Percentiles rank a stretch among this genome's conserved stretches.
phyloP scores from a whole-genome alignment of 92 coral and sea anemone genomes.

The Epizoanthus illoricatus region DNA sequence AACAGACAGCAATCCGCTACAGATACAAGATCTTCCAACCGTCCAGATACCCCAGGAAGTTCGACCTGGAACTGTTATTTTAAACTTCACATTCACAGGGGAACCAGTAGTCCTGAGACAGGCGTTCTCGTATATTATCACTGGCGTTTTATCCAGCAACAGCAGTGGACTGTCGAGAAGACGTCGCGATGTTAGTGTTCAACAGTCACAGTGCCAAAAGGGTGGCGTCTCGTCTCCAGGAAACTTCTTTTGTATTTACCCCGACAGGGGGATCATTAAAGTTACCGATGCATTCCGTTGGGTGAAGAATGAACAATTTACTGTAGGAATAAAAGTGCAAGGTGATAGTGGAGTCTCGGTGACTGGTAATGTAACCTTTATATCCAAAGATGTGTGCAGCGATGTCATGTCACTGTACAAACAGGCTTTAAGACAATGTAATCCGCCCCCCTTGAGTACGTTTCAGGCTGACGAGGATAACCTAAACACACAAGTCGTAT shows the following conservation, averaged over 20 bases:
- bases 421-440: neutral
- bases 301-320: slow-evolving; percentile 11
- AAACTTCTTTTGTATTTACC: slow-evolving; percentile 9
- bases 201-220: neutral
- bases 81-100: slow-evolving; percentile 16
- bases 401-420: slow-evolving; percentile 13
- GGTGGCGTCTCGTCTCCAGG: slow-evolving; percentile 2
- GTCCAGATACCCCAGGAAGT: slow-evolving; percentile 32
- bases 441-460: neutral
- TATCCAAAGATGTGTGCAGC: slow-evolving; percentile 27
- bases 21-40: neutral
- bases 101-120: neutral
- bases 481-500: neutral
- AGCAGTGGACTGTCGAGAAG: neutral
- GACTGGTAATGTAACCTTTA: neutral
- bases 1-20: slow-evolving; percentile 16
- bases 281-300: slow-evolving; percentile 13
- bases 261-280: slow-evolving; percentile 8
- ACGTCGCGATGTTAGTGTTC: slow-evolving; percentile 5
- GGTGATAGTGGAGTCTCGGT: slow-evolving; percentile 1
- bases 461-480: neutral
- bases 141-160: neutral
- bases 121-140: neutral
- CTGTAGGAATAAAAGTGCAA: neutral
- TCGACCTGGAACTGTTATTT: slow-evolving; percentile 1